Conservation (phyloP, 2,888 invertebrate genomes). For the Macrosiphum euphorbiae region DNA sequence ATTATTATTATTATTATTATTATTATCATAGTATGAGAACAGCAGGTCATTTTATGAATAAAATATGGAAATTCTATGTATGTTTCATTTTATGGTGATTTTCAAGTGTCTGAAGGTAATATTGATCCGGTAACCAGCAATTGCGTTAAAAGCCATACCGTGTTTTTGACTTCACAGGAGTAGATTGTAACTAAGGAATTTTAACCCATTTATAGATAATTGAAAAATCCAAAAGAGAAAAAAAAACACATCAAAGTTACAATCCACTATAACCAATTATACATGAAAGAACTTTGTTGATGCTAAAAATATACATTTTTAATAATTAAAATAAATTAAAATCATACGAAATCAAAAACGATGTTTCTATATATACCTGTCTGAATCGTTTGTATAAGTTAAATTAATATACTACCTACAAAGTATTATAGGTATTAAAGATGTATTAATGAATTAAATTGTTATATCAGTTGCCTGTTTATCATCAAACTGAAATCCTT, state of each 20-base stretch:
- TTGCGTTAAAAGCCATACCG: slow-evolving; percentile 52
- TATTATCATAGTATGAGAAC: neutral
- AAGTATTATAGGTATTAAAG: neutral
- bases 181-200: slow-evolving; percentile 7
- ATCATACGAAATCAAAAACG: neutral
- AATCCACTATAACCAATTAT: neutral
- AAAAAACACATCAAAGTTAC: neutral
- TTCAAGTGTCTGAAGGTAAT: neutral
- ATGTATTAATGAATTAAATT: neutral
- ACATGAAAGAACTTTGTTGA: neutral
- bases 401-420: neutral
- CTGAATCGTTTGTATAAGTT: neutral
- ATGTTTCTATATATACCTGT: neutral
- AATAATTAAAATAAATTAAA: neutral
- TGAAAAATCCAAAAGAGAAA: neutral
- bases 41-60: neutral
- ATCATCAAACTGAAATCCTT: neutral
- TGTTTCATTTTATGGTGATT: neutral
- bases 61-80: slow-evolving; percentile 1
- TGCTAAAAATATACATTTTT: neutral
- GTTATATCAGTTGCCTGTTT: neutral
- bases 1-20: neutral
- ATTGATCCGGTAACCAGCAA: slow-evolving; percentile 25
- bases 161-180: neutral
- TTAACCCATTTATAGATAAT: neutral